A percentile compares a stretch with the other conserved stretches of the same genome.
These are phyloP conservation scores for Lepidurus arcticus DNA, from an alignment of 1,140 invertebrate genomes.

Conservation along the genomic window DNA sequence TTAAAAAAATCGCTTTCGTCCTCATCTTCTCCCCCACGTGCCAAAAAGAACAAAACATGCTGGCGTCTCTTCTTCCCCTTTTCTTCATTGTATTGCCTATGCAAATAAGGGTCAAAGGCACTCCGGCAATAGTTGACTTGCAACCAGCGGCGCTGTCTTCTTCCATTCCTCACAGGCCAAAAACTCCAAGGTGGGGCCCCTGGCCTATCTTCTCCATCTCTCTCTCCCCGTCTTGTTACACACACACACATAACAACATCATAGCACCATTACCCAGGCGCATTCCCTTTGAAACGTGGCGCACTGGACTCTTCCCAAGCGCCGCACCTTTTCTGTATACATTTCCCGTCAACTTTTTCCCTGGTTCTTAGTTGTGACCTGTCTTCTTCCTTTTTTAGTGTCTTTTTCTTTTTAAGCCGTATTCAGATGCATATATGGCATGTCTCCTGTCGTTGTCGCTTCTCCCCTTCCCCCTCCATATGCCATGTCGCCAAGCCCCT, in stretches of 20 bases:
- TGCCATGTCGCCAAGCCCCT: neutral
- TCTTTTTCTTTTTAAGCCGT: neutral
- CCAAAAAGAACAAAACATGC: neutral
- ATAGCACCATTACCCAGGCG: neutral
- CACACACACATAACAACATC: neutral
- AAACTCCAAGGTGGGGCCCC: neutral
- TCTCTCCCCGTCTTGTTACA: neutral
- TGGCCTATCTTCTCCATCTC: neutral
- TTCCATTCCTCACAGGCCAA: neutral
- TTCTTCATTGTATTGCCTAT: constrained; percentile 1
- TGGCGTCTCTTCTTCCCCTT: neutral
- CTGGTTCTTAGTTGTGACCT: neutral
- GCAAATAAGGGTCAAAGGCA: constrained; percentile 10
- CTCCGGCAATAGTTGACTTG: neutral
- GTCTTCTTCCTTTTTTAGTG: neutral
- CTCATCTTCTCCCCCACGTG: neutral
- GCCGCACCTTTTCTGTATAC: constrained; percentile 1
- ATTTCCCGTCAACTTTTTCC: neutral
- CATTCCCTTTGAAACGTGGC: neutral
- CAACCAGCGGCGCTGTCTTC: neutral
- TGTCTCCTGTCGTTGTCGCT: neutral
- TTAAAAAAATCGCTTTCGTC: neutral
- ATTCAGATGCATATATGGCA: neutral
- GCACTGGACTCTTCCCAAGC: neutral
- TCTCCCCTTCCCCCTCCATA: neutral